Conservation (phyloP, 2,888 invertebrate genomes). For the Hydraecia micacea region DNA sequence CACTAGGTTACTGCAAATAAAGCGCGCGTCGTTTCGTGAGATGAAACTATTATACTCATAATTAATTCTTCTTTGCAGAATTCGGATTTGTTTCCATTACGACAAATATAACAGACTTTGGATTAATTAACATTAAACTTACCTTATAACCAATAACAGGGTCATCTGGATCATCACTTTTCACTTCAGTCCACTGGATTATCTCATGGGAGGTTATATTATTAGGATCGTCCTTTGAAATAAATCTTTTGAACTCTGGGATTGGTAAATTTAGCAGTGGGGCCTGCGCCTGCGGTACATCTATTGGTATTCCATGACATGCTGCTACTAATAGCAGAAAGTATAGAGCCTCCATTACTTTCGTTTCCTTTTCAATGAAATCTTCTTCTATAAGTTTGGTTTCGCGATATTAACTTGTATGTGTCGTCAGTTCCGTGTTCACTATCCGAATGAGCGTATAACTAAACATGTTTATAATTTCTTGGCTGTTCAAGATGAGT, state of each 20-base stretch:
- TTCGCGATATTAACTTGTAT: background rate
- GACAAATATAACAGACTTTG: background rate
- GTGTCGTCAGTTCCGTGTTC: background rate
- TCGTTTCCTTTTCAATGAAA: background rate
- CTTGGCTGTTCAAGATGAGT: background rate
- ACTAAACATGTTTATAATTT: background rate
- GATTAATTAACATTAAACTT: background rate
- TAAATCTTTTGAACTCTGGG: background rate
- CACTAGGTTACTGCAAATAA: too few species aligned
- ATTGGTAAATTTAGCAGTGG: constrained; percentile 5
- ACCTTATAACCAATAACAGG: constrained; percentile 42
- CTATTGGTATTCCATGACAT: constrained; percentile 20
- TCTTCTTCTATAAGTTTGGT: background rate
- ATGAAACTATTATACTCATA: too few species aligned
- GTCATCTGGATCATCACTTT: constrained; percentile 17
- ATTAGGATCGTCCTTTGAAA: constrained; percentile 15
- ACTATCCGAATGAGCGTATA: constrained; percentile 16
- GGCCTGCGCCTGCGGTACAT: background rate
- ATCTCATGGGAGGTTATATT: constrained; percentile 28
- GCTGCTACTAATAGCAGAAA: constrained; percentile 7
- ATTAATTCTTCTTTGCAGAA: too few species aligned
- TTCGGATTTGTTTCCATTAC: background rate
- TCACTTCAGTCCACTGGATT: constrained; percentile 21
- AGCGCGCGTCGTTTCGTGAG: too few species aligned
- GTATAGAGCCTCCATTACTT: constrained; percentile 6